Conservation (phyloP, 1,140 invertebrate species). For the Steinernema feltiae region DNA sequence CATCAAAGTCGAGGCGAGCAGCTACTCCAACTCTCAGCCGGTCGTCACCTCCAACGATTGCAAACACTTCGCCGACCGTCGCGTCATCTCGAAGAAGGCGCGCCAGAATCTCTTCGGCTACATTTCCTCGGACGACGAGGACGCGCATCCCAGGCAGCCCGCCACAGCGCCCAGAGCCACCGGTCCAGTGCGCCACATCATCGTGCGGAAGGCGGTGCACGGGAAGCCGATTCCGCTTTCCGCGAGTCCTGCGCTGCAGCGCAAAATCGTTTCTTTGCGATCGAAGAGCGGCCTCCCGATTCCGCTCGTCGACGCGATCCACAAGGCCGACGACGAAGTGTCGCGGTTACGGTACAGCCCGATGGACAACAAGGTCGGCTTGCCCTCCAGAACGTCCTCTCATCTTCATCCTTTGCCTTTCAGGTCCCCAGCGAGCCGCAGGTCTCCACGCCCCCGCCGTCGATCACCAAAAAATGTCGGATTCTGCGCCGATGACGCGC, state of each 20-base stretch:
- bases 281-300: not conserved
- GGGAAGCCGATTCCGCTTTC: not conserved
- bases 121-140: not conserved
- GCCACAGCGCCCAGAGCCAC: not conserved
- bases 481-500: not conserved
- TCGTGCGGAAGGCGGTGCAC: not conserved
- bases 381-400: not conserved
- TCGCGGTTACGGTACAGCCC: not conserved
- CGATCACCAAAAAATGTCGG: not conserved
- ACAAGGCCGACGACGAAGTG: not conserved
- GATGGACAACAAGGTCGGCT: not conserved
- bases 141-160: not conserved
- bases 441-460: not conserved
- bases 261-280: not conserved
- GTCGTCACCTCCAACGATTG: not conserved
- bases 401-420: not conserved
- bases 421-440: not conserved
- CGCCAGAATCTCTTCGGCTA: slow-evolving; percentile 1
- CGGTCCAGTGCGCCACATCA: not conserved
- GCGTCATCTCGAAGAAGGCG: not conserved
- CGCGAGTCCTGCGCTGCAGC: not conserved
- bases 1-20: not conserved
- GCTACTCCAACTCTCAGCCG: not conserved
- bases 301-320: not conserved
- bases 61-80: not conserved